Conservation (phyloP, 2,888 invertebrate genomes). For the Rhamnusium bicolor region DNA sequence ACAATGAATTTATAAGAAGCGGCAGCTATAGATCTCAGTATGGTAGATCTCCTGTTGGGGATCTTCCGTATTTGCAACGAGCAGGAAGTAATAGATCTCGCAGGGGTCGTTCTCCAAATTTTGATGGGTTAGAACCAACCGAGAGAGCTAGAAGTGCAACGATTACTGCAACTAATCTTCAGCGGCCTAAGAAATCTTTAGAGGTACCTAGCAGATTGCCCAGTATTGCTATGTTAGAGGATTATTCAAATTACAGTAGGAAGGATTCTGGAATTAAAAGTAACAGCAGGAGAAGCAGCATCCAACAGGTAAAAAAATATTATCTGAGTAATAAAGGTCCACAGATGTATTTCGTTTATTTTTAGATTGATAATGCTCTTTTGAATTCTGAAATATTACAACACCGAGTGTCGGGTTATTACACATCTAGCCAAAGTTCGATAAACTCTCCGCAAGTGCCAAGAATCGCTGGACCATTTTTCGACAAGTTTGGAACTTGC, state of each 20-base stretch:
- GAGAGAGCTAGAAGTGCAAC: slow-evolving; percentile 66
- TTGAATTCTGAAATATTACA: slow-evolving; percentile 83
- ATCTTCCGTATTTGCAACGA: slow-evolving; percentile 68
- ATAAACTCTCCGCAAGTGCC: slow-evolving; percentile 68
- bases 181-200: slow-evolving; percentile 71
- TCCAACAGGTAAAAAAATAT: slow-evolving; percentile 80
- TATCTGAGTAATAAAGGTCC: too few species aligned
- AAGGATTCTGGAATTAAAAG: slow-evolving; percentile 92
- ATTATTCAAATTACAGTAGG: slow-evolving; percentile 85
- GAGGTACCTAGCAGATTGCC: slow-evolving; percentile 67
- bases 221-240: slow-evolving; percentile 71
- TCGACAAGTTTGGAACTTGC: slow-evolving; percentile 81
- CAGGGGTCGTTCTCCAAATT: slow-evolving; percentile 70
- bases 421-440: slow-evolving; percentile 87
- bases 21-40: slow-evolving; percentile 83
- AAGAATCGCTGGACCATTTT: slow-evolving; percentile 64
- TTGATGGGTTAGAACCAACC: slow-evolving; percentile 62
- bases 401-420: slow-evolving; percentile 90
- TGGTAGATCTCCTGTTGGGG: slow-evolving; percentile 74
- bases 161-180: slow-evolving; percentile 66
- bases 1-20: slow-evolving; percentile 75
- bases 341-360: too few species aligned
- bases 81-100: slow-evolving; percentile 71
- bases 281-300: slow-evolving; percentile 88
- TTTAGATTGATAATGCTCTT: slow-evolving; percentile 68